Conservation (phyloP, 2,888 invertebrate genomes). For the Macroteleia sp. region DNA sequence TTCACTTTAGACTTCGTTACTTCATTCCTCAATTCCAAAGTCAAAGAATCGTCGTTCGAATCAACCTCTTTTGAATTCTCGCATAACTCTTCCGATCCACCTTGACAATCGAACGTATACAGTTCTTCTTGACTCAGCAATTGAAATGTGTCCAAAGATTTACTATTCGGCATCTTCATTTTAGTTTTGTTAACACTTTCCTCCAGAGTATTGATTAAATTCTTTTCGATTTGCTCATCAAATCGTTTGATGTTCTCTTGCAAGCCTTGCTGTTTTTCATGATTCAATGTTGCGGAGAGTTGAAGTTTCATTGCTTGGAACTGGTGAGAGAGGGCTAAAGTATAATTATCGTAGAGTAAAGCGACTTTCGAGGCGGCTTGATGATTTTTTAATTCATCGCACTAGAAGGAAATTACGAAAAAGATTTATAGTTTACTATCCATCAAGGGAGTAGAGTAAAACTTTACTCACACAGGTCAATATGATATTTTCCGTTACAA, state of each 20-base stretch:
- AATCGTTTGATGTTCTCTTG: conserved; percentile 76
- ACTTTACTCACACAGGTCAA: too few relatives aligned
- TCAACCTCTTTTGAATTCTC: conserved; percentile 75
- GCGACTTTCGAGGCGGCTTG: conserved; percentile 84
- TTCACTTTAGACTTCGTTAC: conserved; percentile 25
- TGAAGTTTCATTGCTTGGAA: conserved; percentile 73
- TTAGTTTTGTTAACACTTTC: conserved; percentile 75
- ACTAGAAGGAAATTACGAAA: conserved; percentile 73
- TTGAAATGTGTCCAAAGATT: conserved; percentile 80
- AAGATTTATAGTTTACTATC: too few relatives aligned
- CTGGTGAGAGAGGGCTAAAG: conserved; percentile 82
- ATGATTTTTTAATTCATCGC: conserved; percentile 82
- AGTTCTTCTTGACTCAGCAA: conserved; percentile 80
- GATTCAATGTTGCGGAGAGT: too few relatives aligned
- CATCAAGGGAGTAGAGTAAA: too few relatives aligned
- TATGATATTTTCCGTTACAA: too few relatives aligned
- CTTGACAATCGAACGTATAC: conserved; percentile 83
- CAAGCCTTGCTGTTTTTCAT: conserved; percentile 46
- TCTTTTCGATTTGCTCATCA: conserved; percentile 79
- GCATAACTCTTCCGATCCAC: conserved; percentile 83
- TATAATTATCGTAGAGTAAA: conserved; percentile 82
- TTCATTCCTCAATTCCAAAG: conserved; percentile 68
- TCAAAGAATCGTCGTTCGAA: conserved; percentile 71
- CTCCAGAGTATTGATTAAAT: conserved; percentile 79
- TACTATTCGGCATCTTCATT: conserved; percentile 80